A percentile compares a stretch with the other conserved stretches of the same genome.
These are phyloP conservation scores for Spea multiplicata DNA, from an alignment of 2,113 vertebrate genomes.

Conservation along the genomic window DNA sequence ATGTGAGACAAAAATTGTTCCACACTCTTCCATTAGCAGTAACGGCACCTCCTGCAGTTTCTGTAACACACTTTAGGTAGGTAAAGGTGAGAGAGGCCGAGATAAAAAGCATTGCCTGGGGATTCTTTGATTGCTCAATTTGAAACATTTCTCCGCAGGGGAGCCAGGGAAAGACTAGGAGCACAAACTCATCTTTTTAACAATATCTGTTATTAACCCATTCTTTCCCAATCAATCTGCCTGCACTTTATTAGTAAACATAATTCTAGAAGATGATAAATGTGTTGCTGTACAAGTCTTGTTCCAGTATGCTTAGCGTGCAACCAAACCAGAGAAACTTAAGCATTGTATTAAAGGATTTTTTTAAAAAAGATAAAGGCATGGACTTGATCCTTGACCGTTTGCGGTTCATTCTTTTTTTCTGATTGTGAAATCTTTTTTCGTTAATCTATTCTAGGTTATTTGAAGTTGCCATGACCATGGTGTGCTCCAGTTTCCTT, in stretches of 20 bases:
- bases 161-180: slow-evolving; percentile 1
- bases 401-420: not conserved
- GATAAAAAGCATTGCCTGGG: slow-evolving; percentile 48
- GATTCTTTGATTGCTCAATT: slow-evolving; percentile 47
- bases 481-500: not conserved
- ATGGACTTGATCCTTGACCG: not conserved
- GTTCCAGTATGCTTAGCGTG: too few species aligned
- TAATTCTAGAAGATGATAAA: too few species aligned
- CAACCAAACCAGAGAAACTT: too few species aligned
- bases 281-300: too few species aligned
- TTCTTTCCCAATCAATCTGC: not conserved
- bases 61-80: slow-evolving; percentile 45
- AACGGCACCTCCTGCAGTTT: slow-evolving; percentile 43
- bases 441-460: not conserved
- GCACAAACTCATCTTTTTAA: slow-evolving; percentile 31
- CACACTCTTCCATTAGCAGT: slow-evolving; percentile 47
- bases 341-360: too few species aligned
- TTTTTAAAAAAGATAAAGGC: not conserved
- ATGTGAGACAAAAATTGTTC: slow-evolving; percentile 29
- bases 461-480: not conserved
- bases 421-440: not conserved
- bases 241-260: not conserved
- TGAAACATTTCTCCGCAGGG: slow-evolving; percentile 44
- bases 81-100: slow-evolving; percentile 46
- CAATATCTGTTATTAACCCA: slow-evolving; percentile 25